phyloP scores from a whole-genome alignment of 2,113 vertebrate species.

The Muntiacus muntjak region DNA sequence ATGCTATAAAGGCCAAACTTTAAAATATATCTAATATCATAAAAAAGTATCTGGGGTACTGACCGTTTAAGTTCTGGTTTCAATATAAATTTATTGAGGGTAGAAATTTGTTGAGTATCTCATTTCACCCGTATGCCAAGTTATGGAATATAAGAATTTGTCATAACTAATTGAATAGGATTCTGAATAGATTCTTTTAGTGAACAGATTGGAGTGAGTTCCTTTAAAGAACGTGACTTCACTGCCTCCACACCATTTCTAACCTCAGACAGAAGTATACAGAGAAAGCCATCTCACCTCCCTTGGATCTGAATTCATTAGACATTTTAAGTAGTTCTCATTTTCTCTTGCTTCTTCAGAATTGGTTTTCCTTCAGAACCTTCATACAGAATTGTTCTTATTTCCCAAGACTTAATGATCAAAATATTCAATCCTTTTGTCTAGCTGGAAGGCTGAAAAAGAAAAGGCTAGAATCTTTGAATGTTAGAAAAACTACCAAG shows the following conservation, averaged over 20 bases:
- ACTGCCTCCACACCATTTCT: background rate
- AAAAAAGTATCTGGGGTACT: background rate
- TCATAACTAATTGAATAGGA: background rate
- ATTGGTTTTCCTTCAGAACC: conserved; percentile 19
- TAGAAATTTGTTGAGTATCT: background rate
- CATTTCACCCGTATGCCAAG: background rate
- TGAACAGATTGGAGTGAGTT: background rate
- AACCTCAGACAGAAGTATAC: background rate
- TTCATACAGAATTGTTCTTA: background rate
- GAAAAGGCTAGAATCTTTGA: background rate
- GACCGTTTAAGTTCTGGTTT: background rate
- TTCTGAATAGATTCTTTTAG: background rate
- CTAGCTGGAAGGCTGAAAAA: background rate
- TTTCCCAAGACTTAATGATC: background rate
- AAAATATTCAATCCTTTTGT: background rate
- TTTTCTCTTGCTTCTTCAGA: conserved; percentile 22
- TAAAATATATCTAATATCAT: background rate
- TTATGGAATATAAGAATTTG: background rate
- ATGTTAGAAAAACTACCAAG: conserved; percentile 2
- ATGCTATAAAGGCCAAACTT: conserved; percentile 49
- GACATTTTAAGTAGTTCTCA: background rate
- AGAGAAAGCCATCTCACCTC: background rate
- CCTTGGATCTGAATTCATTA: background rate
- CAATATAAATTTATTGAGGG: background rate
- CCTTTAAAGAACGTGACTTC: background rate